These are phyloP conservation scores for Halichondria panicea DNA, from an alignment of 37 sponge, comb jelly and placozoan genomes.

Conservation along the genomic window DNA sequence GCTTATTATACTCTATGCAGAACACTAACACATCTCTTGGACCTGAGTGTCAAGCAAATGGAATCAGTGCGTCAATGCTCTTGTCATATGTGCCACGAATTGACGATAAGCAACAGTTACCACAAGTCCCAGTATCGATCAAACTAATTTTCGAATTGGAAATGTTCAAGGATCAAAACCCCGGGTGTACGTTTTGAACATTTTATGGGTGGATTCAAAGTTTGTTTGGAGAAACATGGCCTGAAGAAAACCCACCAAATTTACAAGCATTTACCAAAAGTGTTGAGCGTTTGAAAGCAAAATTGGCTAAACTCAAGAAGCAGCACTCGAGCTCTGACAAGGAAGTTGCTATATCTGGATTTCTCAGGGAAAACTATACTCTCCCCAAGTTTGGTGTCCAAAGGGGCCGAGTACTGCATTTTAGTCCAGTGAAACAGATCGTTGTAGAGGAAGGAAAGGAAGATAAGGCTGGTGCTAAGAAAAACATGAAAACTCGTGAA, in stretches of 20 bases:
- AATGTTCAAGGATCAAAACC: slow-evolving; percentile 11
- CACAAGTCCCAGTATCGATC: slow-evolving; percentile 4
- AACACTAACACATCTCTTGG: too few relatives aligned
- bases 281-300: neutral
- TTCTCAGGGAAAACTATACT: too few relatives aligned
- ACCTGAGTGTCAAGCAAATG: neutral
- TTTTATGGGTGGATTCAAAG: neutral
- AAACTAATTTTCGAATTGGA: slow-evolving; percentile 8
- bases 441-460: neutral
- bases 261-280: slow-evolving; percentile 8
- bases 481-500: neutral
- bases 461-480: neutral
- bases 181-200: neutral
- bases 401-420: neutral
- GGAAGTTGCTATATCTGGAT: too few relatives aligned
- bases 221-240: slow-evolving; percentile 4
- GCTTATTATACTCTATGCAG: too few relatives aligned
- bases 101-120: neutral
- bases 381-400: too few relatives aligned
- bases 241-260: neutral
- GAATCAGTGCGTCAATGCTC: neutral
- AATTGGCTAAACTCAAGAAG: slow-evolving; percentile 5
- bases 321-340: neutral
- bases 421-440: neutral
- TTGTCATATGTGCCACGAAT: neutral